These are phyloP conservation scores for Sthenelais limicola DNA, from an alignment of 2,888 invertebrate species.

Conservation along the genomic window DNA sequence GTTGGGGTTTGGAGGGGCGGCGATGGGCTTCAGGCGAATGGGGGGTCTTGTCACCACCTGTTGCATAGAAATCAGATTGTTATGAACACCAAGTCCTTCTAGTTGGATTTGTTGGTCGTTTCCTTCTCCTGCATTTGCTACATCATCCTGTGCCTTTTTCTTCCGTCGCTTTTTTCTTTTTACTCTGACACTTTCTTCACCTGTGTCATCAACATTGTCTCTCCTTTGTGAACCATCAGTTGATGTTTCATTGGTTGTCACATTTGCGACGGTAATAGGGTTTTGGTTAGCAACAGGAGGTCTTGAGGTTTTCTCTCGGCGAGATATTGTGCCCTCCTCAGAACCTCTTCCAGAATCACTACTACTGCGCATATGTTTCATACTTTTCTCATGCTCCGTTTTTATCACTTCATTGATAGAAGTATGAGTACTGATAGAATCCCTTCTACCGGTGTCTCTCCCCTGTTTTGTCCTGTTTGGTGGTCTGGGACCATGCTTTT, in stretches of 20 bases:
- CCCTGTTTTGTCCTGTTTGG: neutral
- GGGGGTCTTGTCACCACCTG: too few species aligned
- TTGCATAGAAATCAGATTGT: too few species aligned
- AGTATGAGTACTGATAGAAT: too few species aligned
- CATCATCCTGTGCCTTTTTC: neutral
- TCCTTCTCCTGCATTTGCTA: neutral
- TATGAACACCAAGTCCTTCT: too few species aligned
- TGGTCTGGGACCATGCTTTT: neutral
- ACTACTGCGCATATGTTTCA: slow-evolving; percentile 14
- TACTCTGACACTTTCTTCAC: slow-evolving; percentile 2
- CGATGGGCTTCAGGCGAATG: slow-evolving; percentile 4
- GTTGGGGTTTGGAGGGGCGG: slow-evolving; percentile 9
- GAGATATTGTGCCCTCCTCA: slow-evolving; percentile 21
- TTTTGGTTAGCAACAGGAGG: neutral
- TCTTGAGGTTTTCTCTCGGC: neutral
- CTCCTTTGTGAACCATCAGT: too few species aligned
- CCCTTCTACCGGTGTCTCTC: neutral
- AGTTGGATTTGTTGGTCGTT: too few species aligned
- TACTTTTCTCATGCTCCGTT: neutral
- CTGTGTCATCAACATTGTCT: too few species aligned
- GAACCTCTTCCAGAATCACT: slow-evolving; percentile 30
- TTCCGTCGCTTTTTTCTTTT: slow-evolving; percentile 17
- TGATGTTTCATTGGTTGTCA: slow-evolving; percentile 14
- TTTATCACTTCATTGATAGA: too few species aligned
- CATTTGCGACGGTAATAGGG: neutral